A percentile compares a stretch with the other conserved stretches of the same genome.
phyloP scores from a whole-genome alignment of 2,888 invertebrate species.

The Exephanes ischioxanthus region DNA sequence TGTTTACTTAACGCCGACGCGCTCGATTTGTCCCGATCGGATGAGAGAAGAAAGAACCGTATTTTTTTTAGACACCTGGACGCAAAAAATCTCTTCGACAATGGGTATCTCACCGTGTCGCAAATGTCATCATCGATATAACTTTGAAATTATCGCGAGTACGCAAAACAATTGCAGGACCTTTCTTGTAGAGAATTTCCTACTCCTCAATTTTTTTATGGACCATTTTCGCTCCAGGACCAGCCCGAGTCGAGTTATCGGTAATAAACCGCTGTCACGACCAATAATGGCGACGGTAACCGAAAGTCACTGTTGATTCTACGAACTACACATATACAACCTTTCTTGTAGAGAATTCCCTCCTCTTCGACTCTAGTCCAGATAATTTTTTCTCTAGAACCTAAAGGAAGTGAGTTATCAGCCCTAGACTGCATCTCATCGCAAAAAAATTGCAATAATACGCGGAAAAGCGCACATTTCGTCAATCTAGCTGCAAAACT shows the following conservation, averaged over 20 bases:
- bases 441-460: neutral
- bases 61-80: slow-evolving; percentile 15
- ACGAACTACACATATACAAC: neutral
- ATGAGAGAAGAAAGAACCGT: neutral
- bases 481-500: neutral
- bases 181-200: neutral
- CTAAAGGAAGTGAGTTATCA: neutral
- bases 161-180: neutral
- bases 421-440: neutral
- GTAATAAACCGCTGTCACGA: neutral
- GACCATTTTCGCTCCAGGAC: neutral
- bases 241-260: neutral
- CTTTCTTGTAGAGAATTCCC: neutral
- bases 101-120: neutral
- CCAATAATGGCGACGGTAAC: neutral
- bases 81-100: neutral
- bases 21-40: slow-evolving; percentile 43
- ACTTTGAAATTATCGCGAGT: neutral
- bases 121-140: neutral
- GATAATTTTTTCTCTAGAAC: neutral
- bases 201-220: neutral
- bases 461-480: neutral
- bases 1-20: slow-evolving; percentile 55
- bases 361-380: neutral
- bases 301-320: neutral